A percentile compares a stretch with the other conserved stretches of the same genome.
These are phyloP conservation scores for Siphamia tubifer DNA, from an alignment of 2,113 vertebrate species.

Conservation along the genomic window DNA sequence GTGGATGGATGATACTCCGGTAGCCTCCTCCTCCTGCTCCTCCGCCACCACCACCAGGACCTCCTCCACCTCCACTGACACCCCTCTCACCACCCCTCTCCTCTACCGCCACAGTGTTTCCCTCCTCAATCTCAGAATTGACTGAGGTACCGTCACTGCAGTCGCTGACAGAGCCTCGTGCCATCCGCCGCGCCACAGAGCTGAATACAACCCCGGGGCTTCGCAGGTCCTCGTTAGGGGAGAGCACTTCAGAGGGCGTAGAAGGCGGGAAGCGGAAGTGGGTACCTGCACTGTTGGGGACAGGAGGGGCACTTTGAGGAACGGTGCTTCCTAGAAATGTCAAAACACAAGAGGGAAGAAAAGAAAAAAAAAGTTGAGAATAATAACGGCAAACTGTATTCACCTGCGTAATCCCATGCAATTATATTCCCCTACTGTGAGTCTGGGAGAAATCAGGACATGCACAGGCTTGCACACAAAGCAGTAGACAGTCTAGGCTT, in stretches of 20 bases:
- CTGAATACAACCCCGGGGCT: slow-evolving; percentile 84
- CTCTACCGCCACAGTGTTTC: slow-evolving; percentile 76
- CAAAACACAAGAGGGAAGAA: not conserved
- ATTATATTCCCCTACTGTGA: slow-evolving; percentile 26
- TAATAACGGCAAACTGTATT: slow-evolving; percentile 27
- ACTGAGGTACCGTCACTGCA: slow-evolving; percentile 90
- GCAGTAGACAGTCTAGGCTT: slow-evolving; percentile 5
- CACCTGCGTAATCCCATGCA: slow-evolving; percentile 43
- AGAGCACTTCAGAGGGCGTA: slow-evolving; percentile 87
- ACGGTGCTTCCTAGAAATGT: slow-evolving; percentile 81
- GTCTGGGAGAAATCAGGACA: slow-evolving; percentile 34
- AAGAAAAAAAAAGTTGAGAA: not conserved
- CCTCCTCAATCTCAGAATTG: slow-evolving; percentile 89
- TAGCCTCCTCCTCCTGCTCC: slow-evolving; percentile 76
- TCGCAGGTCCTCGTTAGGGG: slow-evolving; percentile 88
- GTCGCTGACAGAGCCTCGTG: slow-evolving; percentile 88
- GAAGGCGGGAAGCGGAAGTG: slow-evolving; percentile 92
- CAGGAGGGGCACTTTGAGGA: slow-evolving; percentile 91
- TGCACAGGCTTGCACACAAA: slow-evolving; percentile 20
- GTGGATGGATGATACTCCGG: slow-evolving; percentile 82
- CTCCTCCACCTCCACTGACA: slow-evolving; percentile 58
- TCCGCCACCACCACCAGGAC: slow-evolving; percentile 56
- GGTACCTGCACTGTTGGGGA: slow-evolving; percentile 82
- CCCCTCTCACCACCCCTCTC: slow-evolving; percentile 62
- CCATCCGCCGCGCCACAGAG: slow-evolving; percentile 83